A percentile compares a stretch with the other conserved stretches of the same genome.
Evolutionary conservation across 2,113 vertebrate species (phyloP).

Genomic region (Crypturellus undulatus): DNA sequence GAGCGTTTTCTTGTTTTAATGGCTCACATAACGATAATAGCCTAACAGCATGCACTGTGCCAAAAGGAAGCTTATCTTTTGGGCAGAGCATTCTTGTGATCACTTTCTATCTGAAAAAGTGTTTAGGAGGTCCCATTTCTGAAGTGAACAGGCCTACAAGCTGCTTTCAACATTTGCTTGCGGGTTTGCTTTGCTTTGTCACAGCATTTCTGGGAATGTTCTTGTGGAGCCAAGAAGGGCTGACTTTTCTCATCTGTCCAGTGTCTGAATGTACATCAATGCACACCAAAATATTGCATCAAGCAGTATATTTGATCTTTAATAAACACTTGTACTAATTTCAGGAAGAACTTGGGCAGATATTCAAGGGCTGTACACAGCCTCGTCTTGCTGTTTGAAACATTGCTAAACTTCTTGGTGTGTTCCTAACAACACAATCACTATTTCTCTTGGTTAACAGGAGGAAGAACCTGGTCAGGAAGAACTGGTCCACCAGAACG

Average conservation of each 20-base stretch:
- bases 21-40: neutral
- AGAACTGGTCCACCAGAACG: neutral
- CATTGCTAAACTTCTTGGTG: neutral
- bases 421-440: neutral
- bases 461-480: constrained; percentile 51
- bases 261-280: neutral
- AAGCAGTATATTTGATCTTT: neutral
- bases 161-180: neutral
- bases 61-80: neutral
- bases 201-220: neutral
- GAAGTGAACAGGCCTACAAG: neutral
- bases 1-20: neutral
- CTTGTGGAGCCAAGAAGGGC: neutral
- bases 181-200: neutral
- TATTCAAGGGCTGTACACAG: neutral
- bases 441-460: constrained; percentile 34
- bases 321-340: neutral
- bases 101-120: neutral
- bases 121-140: neutral
- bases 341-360: neutral
- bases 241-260: neutral
- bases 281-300: neutral
- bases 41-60: neutral
- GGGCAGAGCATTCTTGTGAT: neutral
- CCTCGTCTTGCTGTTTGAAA: neutral